These are phyloP conservation scores for Parazoanthus atlanticus DNA, from an alignment of 92 coral and sea anemone species.

Conservation along the genomic window DNA sequence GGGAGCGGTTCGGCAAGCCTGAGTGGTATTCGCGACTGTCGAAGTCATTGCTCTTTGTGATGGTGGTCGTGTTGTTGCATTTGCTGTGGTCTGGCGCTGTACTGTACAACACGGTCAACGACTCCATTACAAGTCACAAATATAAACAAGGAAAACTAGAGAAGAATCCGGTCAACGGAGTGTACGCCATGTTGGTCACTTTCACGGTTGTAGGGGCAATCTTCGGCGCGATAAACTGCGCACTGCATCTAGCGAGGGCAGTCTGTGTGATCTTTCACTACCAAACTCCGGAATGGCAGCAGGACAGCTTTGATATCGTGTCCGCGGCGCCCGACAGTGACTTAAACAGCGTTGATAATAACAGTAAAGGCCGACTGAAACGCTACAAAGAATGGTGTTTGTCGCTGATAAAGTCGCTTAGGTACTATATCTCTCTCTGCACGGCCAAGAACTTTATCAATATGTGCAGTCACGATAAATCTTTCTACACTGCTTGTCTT, in stretches of 20 bases:
- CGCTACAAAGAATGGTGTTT: background rate
- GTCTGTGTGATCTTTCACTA: constrained; percentile 11
- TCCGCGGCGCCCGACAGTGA: background rate
- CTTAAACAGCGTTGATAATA: too few relatives aligned
- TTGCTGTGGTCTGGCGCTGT: constrained; percentile 11
- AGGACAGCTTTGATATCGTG: background rate
- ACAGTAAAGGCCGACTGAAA: background rate
- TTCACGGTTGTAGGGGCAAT: constrained; percentile 26
- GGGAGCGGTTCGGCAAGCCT: background rate
- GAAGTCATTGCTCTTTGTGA: constrained; percentile 4
- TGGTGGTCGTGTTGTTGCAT: constrained; percentile 16
- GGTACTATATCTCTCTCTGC: constrained; percentile 13
- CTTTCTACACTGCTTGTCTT: constrained; percentile 29
- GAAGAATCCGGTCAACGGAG: background rate
- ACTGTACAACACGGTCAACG: constrained; percentile 26
- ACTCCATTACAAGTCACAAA: constrained; percentile 23
- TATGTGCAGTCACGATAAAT: constrained; percentile 31
- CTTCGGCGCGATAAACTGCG: background rate
- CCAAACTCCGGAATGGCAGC: constrained; percentile 11
- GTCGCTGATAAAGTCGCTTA: background rate
- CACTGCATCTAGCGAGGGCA: constrained; percentile 25
- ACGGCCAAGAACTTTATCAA: constrained; percentile 21
- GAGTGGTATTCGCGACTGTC: constrained; percentile 14
- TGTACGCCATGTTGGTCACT: background rate
- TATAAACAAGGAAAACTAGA: constrained; percentile 27